phyloP scores from a whole-genome alignment of 1,140 invertebrate species.

The Habropoda laboriosa region DNA sequence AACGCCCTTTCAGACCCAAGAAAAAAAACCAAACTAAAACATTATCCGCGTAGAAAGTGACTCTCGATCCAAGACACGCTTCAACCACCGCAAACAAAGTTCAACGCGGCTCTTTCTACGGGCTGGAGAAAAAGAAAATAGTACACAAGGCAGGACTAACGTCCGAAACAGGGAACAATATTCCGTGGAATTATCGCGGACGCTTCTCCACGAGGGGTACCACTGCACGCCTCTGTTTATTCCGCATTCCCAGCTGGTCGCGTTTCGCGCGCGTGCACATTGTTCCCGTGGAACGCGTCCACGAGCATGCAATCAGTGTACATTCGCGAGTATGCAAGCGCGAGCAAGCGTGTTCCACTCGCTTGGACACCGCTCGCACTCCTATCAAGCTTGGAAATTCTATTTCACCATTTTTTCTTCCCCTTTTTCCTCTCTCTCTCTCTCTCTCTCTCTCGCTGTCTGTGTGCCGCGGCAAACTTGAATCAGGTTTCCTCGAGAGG shows the following conservation, averaged over 20 bases:
- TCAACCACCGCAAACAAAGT: too few species aligned
- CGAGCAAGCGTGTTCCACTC: too few species aligned
- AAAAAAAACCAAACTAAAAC: too few species aligned
- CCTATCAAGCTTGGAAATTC: background rate
- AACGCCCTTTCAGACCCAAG: too few species aligned
- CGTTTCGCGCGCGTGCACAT: conserved; percentile 8
- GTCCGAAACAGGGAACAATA: background rate
- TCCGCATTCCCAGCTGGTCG: conserved; percentile 25
- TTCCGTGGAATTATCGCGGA: background rate
- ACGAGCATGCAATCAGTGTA: conserved; percentile 19
- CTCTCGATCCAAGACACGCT: too few species aligned
- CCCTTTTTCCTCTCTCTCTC: background rate
- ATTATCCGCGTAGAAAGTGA: too few species aligned
- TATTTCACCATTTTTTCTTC: background rate
- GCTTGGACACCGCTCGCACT: background rate
- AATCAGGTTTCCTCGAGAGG: conserved; percentile 1
- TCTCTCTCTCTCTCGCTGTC: background rate
- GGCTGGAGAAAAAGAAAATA: too few species aligned
- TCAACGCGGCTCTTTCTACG: too few species aligned
- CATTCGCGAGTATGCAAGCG: background rate
- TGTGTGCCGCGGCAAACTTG: background rate
- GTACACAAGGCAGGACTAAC: too few species aligned
- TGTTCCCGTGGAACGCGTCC: conserved; percentile 12
- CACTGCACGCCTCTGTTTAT: conserved; percentile 6
- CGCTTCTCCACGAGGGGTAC: background rate